These are phyloP conservation scores for Drosophila nigromelanica DNA, from an alignment of 1,140 invertebrate genomes.

Conservation along the genomic window DNA sequence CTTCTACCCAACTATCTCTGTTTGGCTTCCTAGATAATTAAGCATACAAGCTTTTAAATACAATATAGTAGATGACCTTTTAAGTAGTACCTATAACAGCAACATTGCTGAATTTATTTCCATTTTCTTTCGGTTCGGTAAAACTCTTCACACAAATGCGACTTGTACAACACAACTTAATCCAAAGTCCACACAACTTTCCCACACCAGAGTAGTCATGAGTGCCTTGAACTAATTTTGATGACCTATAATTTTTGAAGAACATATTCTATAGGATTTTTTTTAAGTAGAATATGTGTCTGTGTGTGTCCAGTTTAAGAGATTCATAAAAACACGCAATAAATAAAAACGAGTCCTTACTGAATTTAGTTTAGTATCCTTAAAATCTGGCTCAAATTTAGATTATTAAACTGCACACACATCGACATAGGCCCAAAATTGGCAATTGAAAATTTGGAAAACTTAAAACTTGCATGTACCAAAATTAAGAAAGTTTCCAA, in stretches of 20 bases:
- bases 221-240: constrained; percentile 24
- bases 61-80: constrained; percentile 24
- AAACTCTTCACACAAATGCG: constrained; percentile 21
- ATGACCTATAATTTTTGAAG: constrained; percentile 27
- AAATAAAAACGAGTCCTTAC: not conserved
- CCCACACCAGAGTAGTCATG: constrained; percentile 16
- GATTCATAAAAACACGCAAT: no score
- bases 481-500: constrained; percentile 40
- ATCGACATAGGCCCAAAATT: constrained; percentile 37
- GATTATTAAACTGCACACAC: constrained; percentile 17
- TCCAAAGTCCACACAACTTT: constrained; percentile 11
- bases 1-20: constrained; percentile 26
- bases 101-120: constrained; percentile 59
- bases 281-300: constrained; percentile 1
- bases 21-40: constrained; percentile 61
- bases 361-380: not conserved
- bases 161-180: constrained; percentile 22
- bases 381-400: not conserved
- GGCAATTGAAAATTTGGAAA: constrained; percentile 43
- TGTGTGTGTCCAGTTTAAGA: constrained; percentile 21
- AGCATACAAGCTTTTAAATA: constrained; percentile 35
- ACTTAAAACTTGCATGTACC: constrained; percentile 55
- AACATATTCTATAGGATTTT: constrained; percentile 23
- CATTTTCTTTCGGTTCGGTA: constrained; percentile 65
- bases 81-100: constrained; percentile 37